Conservation (phyloP, 2,797 vertebrate species). For the Smutsia gigantea region DNA sequence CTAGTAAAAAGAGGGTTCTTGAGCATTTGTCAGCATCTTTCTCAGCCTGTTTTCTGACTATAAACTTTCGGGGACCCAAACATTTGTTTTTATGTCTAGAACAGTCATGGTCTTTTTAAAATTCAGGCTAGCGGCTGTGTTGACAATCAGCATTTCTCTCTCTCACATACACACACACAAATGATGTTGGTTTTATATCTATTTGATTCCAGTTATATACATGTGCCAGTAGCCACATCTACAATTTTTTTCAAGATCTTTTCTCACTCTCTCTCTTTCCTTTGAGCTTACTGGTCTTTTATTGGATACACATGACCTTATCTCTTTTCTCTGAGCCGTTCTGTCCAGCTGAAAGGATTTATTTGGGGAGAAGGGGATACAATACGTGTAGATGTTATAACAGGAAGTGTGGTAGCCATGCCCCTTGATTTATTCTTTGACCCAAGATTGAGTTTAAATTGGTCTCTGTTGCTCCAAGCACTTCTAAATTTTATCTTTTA, state of each 20-base stretch:
- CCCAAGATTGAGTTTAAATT: not conserved
- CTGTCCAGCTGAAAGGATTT: not conserved
- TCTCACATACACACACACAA: not conserved
- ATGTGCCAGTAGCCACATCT: not conserved
- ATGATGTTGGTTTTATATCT: not conserved
- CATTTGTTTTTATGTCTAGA: not conserved
- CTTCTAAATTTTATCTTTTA: slow-evolving; percentile 31
- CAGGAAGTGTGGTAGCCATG: not conserved
- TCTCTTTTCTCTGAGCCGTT: not conserved
- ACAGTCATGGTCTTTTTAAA: not conserved
- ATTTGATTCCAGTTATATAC: not conserved
- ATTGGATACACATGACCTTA: not conserved
- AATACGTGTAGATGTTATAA: not conserved
- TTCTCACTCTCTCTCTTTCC: not conserved
- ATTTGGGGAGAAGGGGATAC: not conserved
- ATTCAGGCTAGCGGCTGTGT: not conserved
- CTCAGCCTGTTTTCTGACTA: not conserved
- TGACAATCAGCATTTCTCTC: not conserved
- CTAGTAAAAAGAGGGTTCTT: not conserved
- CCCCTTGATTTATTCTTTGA: not conserved
- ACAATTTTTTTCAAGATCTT: not conserved
- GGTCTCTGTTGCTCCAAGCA: not conserved
- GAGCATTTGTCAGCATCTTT: not conserved
- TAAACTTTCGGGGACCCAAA: not conserved
- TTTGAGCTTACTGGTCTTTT: not conserved